Conservation (phyloP, 2,888 invertebrate genomes). For the Pristionchus exspectatus region DNA sequence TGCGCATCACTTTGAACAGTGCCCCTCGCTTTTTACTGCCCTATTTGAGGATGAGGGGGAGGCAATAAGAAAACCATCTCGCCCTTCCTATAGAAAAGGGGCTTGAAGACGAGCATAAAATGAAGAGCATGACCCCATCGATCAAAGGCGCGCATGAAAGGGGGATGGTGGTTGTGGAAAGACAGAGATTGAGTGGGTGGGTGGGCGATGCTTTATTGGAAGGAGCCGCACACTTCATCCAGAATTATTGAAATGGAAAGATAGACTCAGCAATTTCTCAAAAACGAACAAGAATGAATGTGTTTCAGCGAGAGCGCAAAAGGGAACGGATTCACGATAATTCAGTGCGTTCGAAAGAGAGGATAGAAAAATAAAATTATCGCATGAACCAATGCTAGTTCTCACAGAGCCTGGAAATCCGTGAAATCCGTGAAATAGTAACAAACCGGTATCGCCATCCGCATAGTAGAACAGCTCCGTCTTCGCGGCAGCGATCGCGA, state of each 20-base stretch:
- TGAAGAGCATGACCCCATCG: not conserved
- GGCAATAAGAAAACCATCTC: not conserved
- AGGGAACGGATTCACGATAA: not conserved
- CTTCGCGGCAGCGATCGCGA: slow-evolving; percentile 3
- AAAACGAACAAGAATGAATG: not conserved
- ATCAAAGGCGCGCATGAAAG: not conserved
- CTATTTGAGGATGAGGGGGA: not conserved
- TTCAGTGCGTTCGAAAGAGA: not conserved
- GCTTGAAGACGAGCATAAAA: not conserved
- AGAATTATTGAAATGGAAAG: no score
- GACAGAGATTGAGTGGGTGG: not conserved
- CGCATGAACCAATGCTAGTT: no score
- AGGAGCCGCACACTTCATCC: no score
- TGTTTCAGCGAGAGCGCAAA: not conserved
- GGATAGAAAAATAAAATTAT: not conserved
- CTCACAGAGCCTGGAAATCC: no score
- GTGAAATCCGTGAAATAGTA: not conserved
- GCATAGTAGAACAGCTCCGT: slow-evolving; percentile 52
- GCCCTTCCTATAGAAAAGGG: not conserved
- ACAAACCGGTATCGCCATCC: slow-evolving; percentile 30
- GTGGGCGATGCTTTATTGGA: not conserved
- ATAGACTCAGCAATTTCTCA: no score
- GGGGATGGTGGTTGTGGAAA: no score
- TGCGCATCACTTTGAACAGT: not conserved
- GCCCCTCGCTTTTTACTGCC: not conserved